phyloP scores from a whole-genome alignment of 2,888 invertebrate genomes.

The Lutraria lutraria region DNA sequence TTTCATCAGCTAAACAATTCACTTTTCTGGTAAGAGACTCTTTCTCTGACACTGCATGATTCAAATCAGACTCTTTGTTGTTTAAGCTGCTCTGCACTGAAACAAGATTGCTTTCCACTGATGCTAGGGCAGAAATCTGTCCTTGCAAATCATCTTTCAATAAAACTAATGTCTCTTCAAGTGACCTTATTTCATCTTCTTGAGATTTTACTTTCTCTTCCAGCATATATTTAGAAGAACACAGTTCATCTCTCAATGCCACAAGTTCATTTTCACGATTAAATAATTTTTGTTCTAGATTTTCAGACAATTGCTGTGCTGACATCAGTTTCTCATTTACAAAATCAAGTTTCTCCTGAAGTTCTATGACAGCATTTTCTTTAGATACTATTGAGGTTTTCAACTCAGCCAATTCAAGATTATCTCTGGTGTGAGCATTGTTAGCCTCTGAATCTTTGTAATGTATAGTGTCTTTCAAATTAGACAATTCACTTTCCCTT shows the following conservation, averaged over 20 bases:
- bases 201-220: constrained; percentile 13
- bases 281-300: constrained; percentile 37
- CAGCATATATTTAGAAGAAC: not conserved
- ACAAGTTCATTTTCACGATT: constrained; percentile 43
- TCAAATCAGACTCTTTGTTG: constrained; percentile 32
- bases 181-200: not conserved
- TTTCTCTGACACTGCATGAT: constrained; percentile 32
- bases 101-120: constrained; percentile 49
- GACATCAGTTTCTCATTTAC: constrained; percentile 36
- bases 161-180: constrained; percentile 10
- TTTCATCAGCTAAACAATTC: constrained; percentile 51
- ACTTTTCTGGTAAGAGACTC: constrained; percentile 17
- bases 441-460: constrained; percentile 18
- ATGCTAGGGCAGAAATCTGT: constrained; percentile 35
- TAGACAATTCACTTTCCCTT: constrained; percentile 44
- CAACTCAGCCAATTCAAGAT: constrained; percentile 40
- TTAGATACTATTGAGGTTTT: constrained; percentile 45
- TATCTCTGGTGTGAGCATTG: constrained; percentile 16
- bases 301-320: constrained; percentile 23
- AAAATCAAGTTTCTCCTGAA: constrained; percentile 35
- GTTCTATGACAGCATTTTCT: constrained; percentile 42
- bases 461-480: constrained; percentile 53
- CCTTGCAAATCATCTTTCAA: constrained; percentile 27
- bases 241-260: constrained; percentile 15
- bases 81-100: constrained; percentile 24